Evolutionary conservation across 2,888 invertebrate species (phyloP).

Genomic region (Neocrepidodera transversa): DNA sequence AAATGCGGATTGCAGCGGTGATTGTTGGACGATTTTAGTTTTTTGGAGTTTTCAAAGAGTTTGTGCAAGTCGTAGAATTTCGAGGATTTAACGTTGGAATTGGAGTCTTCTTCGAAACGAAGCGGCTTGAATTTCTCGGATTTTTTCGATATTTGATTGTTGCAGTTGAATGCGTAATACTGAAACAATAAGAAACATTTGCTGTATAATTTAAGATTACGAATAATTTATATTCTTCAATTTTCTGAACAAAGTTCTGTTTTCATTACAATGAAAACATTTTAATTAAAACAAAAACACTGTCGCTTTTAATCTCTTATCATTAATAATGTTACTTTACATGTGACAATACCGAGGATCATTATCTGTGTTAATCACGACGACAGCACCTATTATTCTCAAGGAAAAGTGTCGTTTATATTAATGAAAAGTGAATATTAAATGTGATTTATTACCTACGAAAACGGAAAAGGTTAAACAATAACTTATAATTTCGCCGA

Average conservation of each 20-base stretch:
- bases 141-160: constrained; percentile 42
- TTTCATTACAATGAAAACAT: too few relatives aligned
- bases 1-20: constrained; percentile 44
- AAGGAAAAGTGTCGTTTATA: neutral
- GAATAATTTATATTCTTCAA: too few relatives aligned
- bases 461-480: constrained; percentile 3
- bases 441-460: constrained; percentile 9
- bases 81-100: constrained; percentile 53
- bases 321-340: neutral
- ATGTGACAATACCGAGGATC: neutral
- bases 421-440: neutral
- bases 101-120: constrained; percentile 52
- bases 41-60: constrained; percentile 47
- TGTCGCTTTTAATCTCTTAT: neutral
- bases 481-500: neutral
- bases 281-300: too few relatives aligned
- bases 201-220: too few relatives aligned
- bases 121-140: constrained; percentile 35
- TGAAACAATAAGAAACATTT: constrained; percentile 36
- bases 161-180: constrained; percentile 48
- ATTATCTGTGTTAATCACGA: constrained; percentile 1
- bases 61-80: constrained; percentile 49
- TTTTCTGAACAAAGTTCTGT: too few relatives aligned
- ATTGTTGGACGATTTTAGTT: constrained; percentile 33
- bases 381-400: constrained; percentile 2